Evolutionary conservation across 2,113 vertebrate genomes (phyloP).

Genomic region (Ranitomeya variabilis): DNA sequence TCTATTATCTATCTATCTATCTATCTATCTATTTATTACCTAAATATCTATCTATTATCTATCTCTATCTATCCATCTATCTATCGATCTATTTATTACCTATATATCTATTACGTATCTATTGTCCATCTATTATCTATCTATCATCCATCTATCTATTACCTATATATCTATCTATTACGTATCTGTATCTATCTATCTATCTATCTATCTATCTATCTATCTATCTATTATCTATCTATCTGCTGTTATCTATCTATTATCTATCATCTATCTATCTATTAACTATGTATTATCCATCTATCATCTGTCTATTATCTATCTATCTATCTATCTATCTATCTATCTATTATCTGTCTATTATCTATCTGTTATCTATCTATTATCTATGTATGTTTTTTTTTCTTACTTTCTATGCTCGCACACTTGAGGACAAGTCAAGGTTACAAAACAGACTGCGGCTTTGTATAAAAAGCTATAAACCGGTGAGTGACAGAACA

Average conservation of each 20-base stretch:
- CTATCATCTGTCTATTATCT: background rate
- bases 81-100: too few relatives aligned
- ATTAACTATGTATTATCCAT: background rate
- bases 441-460: background rate
- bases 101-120: too few relatives aligned
- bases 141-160: background rate
- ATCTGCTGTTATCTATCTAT: background rate
- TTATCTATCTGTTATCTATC: background rate
- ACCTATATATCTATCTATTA: background rate
- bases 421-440: background rate
- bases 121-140: too few relatives aligned
- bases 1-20: too few relatives aligned
- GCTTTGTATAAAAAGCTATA: background rate
- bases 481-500: constrained; percentile 44
- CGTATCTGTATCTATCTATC: background rate
- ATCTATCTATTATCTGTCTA: background rate
- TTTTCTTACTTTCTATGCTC: background rate
- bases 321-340: background rate
- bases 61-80: too few relatives aligned
- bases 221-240: background rate
- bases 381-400: background rate
- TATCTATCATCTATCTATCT: background rate
- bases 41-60: too few relatives aligned
- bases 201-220: background rate
- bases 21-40: too few relatives aligned